phyloP scores from a whole-genome alignment of 2,797 vertebrate species.

The Myotis myotis region DNA sequence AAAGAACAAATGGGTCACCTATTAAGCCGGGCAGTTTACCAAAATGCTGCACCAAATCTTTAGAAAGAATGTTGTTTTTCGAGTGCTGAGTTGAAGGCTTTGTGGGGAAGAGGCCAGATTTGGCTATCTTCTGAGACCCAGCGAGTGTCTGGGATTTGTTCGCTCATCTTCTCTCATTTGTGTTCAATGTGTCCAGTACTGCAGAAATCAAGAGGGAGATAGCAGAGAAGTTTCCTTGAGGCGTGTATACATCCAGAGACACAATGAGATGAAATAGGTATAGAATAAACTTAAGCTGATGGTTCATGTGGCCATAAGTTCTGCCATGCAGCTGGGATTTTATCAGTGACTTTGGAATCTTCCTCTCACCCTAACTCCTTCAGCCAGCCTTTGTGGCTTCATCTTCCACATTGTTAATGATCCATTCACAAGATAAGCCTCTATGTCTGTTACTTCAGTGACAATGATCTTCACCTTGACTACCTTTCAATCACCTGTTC shows the following conservation, averaged over 20 bases:
- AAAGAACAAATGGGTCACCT: background rate
- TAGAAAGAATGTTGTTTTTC: background rate
- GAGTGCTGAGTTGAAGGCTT: background rate
- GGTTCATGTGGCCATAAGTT: background rate
- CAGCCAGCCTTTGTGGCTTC: background rate
- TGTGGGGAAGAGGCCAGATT: background rate
- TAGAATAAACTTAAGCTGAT: background rate
- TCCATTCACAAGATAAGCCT: background rate
- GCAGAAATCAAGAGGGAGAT: background rate
- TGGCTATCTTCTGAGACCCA: background rate
- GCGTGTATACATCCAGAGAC: background rate
- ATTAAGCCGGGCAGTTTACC: background rate
- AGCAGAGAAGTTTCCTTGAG: background rate
- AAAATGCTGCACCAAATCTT: background rate
- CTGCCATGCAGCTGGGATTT: background rate
- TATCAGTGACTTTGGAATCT: background rate
- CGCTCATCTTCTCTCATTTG: background rate
- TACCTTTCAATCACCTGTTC: background rate
- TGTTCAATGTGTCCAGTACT: background rate
- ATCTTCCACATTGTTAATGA: background rate
- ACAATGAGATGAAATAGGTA: background rate
- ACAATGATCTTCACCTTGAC: background rate
- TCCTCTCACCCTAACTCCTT: background rate
- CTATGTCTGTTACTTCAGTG: background rate
- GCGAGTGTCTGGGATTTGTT: background rate